A percentile compares a stretch with the other conserved stretches of the same genome.
Evolutionary conservation across 2,888 invertebrate genomes (phyloP).

Genomic region (Zelleria hepariella): DNA sequence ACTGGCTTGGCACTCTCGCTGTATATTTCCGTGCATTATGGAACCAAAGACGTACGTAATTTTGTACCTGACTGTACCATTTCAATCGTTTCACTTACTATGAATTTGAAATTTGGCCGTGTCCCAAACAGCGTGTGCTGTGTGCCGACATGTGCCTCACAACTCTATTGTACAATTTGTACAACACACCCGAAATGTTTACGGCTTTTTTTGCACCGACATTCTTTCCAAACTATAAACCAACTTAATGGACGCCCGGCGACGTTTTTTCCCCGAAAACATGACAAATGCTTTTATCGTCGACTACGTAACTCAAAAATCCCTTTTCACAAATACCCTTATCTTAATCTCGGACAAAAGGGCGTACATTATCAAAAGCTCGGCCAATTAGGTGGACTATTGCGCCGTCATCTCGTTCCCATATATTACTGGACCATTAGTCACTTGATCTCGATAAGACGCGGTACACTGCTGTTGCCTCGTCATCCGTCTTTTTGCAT

Average conservation of each 20-base stretch:
- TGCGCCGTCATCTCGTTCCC: slow-evolving; percentile 38
- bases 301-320: slow-evolving; percentile 13
- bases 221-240: neutral
- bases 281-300: slow-evolving; percentile 23
- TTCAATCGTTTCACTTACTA: slow-evolving; percentile 36
- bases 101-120: slow-evolving; percentile 45
- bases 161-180: slow-evolving; percentile 1
- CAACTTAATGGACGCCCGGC: neutral
- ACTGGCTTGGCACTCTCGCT: neutral
- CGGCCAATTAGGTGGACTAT: slow-evolving; percentile 37
- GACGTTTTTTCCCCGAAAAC: slow-evolving; percentile 13
- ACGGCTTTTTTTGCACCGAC: neutral
- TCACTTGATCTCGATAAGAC: slow-evolving; percentile 43
- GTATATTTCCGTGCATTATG: neutral
- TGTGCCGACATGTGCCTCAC: neutral
- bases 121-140: slow-evolving; percentile 17
- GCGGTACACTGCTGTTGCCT: slow-evolving; percentile 27
- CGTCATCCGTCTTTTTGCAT: slow-evolving; percentile 46
- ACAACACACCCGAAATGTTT: neutral
- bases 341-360: slow-evolving; percentile 33
- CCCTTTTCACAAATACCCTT: slow-evolving; percentile 20
- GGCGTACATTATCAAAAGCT: slow-evolving; percentile 25
- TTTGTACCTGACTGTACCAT: neutral
- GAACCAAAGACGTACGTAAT: neutral
- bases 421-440: slow-evolving; percentile 29